phyloP scores from a whole-genome alignment of 1,140 invertebrate species.

The Oscheius sp. region DNA sequence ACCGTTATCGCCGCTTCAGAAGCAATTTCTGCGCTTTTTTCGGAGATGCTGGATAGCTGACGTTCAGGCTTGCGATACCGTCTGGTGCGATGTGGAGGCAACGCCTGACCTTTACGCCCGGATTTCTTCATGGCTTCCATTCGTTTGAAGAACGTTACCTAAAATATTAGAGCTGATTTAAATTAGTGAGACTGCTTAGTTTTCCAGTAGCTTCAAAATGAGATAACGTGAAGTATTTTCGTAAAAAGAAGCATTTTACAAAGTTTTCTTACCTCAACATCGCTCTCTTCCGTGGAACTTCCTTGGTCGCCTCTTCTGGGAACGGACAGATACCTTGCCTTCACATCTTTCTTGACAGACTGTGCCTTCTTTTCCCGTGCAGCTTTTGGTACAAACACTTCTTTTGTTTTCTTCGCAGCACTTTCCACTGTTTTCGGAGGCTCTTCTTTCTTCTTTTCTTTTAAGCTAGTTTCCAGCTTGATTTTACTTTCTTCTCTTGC shows the following conservation, averaged over 20 bases:
- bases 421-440: background rate
- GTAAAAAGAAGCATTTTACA: no score
- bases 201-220: no score
- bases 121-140: background rate
- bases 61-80: conserved; percentile 18
- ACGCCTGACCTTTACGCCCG: no score
- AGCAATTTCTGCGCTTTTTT: conserved; percentile 33
- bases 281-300: conserved; percentile 28
- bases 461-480: background rate
- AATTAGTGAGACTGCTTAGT: no score
- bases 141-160: background rate
- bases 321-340: background rate
- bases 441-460: conserved; percentile 9
- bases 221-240: no score
- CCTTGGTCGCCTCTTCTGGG: background rate
- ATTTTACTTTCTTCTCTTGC: no score
- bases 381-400: background rate
- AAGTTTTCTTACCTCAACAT: conserved; percentile 31
- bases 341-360: background rate
- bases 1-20: conserved; percentile 15
- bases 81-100: no score
- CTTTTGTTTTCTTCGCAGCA: background rate
- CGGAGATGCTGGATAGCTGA: conserved; percentile 27
- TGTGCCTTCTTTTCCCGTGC: background rate
- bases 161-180: background rate